phyloP scores from a whole-genome alignment of 2,113 vertebrate genomes.

The Saccopteryx bilineata region DNA sequence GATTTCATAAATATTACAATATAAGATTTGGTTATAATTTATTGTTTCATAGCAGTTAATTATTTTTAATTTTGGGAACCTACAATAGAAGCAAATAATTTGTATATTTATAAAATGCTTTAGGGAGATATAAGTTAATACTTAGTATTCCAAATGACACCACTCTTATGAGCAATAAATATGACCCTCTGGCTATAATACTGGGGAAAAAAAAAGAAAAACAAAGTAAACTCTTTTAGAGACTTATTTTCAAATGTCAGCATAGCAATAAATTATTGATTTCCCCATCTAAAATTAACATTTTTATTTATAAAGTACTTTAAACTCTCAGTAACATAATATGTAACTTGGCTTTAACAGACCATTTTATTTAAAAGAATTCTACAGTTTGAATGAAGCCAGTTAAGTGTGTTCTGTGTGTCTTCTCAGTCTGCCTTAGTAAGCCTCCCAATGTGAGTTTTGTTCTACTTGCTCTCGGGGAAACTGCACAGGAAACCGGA shows the following conservation, averaged over 20 bases:
- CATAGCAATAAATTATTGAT: conserved; percentile 65
- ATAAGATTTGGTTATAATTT: conserved; percentile 60
- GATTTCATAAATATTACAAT: conserved; percentile 69
- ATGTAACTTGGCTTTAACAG: conserved; percentile 45
- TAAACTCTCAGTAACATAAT: conserved; percentile 55
- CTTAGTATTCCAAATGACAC: conserved; percentile 62
- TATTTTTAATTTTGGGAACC: conserved; percentile 35
- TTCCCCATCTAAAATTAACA: conserved; percentile 75
- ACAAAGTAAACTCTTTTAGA: conserved; percentile 62
- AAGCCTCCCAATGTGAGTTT: conserved; percentile 70
- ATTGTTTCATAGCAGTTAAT: conserved; percentile 57
- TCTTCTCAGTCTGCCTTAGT: conserved; percentile 46
- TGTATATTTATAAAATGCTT: conserved; percentile 59
- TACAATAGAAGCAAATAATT: conserved; percentile 65
- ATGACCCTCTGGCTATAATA: conserved; percentile 54
- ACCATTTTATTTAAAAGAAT: conserved; percentile 70
- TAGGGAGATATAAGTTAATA: conserved; percentile 55
- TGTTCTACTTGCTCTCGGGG: conserved; percentile 58
- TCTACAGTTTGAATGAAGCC: conserved; percentile 46
- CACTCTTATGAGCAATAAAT: conserved; percentile 70
- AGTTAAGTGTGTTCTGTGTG: conserved; percentile 60
- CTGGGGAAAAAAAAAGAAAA: neutral
- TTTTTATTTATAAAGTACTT: conserved; percentile 74
- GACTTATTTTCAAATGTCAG: conserved; percentile 73
- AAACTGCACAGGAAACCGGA: conserved; percentile 61